phyloP scores from a whole-genome alignment of 2,113 vertebrate species.

The Kryptolebias marmoratus region DNA sequence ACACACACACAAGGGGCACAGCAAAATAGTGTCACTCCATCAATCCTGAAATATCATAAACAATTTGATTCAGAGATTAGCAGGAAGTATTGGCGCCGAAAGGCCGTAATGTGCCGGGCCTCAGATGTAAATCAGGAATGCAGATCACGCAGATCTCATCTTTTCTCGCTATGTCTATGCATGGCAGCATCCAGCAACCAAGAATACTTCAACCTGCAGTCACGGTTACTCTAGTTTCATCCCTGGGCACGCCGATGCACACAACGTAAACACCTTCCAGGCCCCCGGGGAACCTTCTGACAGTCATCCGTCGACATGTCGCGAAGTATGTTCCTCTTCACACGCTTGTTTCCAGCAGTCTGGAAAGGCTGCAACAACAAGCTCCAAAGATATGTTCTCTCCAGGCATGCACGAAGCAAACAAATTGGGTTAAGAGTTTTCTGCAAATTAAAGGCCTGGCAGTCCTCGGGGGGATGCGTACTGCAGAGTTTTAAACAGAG shows the following conservation, averaged over 20 bases:
- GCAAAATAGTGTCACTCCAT: conserved; percentile 52
- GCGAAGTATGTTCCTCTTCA: neutral
- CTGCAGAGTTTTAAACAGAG: no score
- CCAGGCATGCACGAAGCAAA: no score
- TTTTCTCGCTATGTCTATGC: conserved; percentile 4
- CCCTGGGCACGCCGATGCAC: neutral
- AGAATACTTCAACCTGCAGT: neutral
- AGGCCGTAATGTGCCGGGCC: neutral
- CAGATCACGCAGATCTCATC: neutral
- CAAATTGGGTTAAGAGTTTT: no score
- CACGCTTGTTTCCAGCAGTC: neutral
- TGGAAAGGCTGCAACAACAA: conserved; percentile 7
- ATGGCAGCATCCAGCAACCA: neutral
- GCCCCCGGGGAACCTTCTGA: neutral
- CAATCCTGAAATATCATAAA: conserved; percentile 59
- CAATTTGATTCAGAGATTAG: conserved; percentile 55
- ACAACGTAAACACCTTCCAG: conserved; percentile 12
- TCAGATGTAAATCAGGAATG: conserved; percentile 35
- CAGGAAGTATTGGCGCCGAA: conserved; percentile 26
- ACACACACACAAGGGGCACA: conserved; percentile 34
- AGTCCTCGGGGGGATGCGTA: no score
- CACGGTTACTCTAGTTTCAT: conserved; percentile 17
- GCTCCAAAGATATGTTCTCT: no score
- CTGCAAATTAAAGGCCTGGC: no score
- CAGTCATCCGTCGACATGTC: neutral